phyloP scores from a whole-genome alignment of 2,113 vertebrate genomes.

The Rhabdornis inornatus region DNA sequence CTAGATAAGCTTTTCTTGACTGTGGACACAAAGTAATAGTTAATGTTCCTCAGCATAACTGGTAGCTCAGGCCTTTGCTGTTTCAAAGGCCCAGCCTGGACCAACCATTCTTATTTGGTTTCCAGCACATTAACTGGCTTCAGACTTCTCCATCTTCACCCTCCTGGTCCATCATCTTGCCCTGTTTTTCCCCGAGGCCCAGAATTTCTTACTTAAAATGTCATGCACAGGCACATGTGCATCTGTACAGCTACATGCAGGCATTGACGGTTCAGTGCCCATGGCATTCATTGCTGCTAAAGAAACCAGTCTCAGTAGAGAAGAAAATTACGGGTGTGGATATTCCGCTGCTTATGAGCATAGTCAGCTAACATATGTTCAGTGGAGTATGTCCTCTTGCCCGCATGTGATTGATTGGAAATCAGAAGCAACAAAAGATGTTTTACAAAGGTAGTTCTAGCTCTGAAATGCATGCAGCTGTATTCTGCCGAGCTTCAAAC shows the following conservation, averaged over 20 bases:
- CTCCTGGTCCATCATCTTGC: neutral
- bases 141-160: neutral
- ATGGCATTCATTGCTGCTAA: neutral
- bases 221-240: rapidly evolving
- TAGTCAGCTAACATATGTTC: neutral
- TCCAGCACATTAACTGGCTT: neutral
- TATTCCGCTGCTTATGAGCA: neutral
- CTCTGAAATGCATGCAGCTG: neutral
- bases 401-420: rapidly evolving
- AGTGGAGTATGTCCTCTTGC: neutral
- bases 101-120: neutral
- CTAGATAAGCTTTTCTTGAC: neutral
- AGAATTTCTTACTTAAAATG: neutral
- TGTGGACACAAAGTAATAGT: neutral
- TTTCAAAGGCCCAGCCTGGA: neutral
- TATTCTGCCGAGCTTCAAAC: neutral
- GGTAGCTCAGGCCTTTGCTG: neutral
- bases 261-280: neutral
- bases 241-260: neutral
- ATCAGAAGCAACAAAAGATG: neutral
- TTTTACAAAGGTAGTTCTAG: neutral
- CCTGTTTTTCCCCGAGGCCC: neutral
- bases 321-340: neutral
- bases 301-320: neutral
- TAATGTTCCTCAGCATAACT: neutral